Percentiles rank a stretch among this genome's conserved stretches.
Conservation (phyloP, 2,888 invertebrate genomes). For the Trissolcus japonicus region DNA sequence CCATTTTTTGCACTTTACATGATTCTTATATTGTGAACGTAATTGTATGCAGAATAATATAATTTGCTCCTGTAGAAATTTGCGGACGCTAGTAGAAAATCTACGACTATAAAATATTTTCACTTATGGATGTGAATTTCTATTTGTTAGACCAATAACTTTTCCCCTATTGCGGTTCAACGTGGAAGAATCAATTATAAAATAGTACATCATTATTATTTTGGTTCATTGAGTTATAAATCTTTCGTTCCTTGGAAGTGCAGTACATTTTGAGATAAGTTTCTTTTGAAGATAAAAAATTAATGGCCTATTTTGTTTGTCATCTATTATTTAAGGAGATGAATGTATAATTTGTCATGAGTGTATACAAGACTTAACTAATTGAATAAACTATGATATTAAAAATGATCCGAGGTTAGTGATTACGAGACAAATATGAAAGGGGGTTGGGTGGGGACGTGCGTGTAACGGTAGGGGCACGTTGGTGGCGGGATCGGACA, state of each 20-base stretch:
- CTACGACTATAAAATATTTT: too few species aligned
- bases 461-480: constrained; percentile 48
- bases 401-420: constrained; percentile 17
- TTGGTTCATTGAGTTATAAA: too few species aligned
- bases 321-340: background rate
- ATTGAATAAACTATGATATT: constrained; percentile 17
- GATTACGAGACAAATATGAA: constrained; percentile 23
- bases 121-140: too few species aligned
- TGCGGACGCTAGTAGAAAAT: too few species aligned
- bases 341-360: background rate
- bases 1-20: too few species aligned
- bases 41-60: too few species aligned
- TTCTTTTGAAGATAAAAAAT: background rate
- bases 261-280: background rate
- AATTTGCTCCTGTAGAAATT: too few species aligned
- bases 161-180: too few species aligned
- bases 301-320: background rate
- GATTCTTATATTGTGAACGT: too few species aligned
- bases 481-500: constrained; percentile 53
- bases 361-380: constrained; percentile 5
- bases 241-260: background rate
- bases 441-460: constrained; percentile 27
- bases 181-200: too few species aligned
- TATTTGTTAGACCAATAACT: too few species aligned
- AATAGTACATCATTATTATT: too few species aligned